A percentile compares a stretch with the other conserved stretches of the same genome.
phyloP scores from a whole-genome alignment of 2,888 invertebrate genomes.

The Amaurobius ferox region DNA sequence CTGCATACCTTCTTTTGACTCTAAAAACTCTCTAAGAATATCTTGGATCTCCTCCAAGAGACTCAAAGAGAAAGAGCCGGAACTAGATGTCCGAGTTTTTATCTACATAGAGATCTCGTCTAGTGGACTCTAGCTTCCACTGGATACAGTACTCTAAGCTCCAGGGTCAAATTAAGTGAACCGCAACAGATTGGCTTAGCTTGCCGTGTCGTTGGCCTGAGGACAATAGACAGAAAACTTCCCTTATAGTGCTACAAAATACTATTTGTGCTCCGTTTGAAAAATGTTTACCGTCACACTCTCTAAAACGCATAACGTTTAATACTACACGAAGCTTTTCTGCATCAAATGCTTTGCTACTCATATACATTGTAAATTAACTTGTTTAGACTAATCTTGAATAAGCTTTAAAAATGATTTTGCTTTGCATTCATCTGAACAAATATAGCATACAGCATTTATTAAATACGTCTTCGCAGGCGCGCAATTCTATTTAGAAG shows the following conservation, averaged over 20 bases:
- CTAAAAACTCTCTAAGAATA: no score
- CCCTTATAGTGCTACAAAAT: constrained; percentile 62
- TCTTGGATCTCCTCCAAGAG: constrained; percentile 21
- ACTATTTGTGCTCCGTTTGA: constrained; percentile 37
- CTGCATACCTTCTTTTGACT: no score
- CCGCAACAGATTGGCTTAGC: constrained; percentile 54
- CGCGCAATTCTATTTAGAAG: no score
- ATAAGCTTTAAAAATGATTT: no score
- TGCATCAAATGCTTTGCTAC: no score
- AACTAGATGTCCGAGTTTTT: constrained; percentile 39
- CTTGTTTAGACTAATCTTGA: no score
- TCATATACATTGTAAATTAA: no score
- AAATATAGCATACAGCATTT: no score
- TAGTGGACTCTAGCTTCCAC: constrained; percentile 33
- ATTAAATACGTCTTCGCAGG: no score
- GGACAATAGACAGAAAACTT: constrained; percentile 60
- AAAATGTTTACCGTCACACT: neutral
- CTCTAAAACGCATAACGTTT: neutral
- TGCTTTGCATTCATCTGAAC: no score
- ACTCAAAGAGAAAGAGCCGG: constrained; percentile 48
- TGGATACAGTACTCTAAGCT: constrained; percentile 13
- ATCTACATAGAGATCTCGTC: constrained; percentile 50
- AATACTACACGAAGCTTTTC: neutral
- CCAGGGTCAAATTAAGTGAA: constrained; percentile 66
- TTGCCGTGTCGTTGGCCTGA: constrained; percentile 60